These are phyloP conservation scores for Xenops minutus DNA, from an alignment of 2,797 vertebrate genomes.

Conservation along the genomic window DNA sequence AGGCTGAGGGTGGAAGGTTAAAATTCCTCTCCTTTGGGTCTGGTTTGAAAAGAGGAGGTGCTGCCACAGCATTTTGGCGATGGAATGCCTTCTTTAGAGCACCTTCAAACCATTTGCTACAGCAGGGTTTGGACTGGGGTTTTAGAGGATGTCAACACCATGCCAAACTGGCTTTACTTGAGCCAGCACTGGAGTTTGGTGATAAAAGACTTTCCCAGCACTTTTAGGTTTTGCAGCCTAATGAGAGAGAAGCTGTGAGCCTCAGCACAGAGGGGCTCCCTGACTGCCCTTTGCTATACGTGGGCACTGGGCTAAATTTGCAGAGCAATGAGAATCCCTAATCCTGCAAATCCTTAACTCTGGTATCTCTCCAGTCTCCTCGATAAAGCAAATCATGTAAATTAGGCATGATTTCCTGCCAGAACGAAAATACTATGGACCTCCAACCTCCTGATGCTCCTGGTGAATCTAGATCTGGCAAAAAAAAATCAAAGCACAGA, in stretches of 20 bases:
- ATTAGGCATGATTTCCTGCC: background rate
- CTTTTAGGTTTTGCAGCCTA: background rate
- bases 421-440: background rate
- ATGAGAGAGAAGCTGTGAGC: background rate
- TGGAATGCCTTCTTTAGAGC: background rate
- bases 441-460: background rate
- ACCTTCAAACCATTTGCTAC: background rate
- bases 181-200: background rate
- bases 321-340: background rate
- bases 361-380: background rate
- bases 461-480: background rate
- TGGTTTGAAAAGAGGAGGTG: background rate
- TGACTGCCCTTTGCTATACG: background rate
- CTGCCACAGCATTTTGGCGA: background rate
- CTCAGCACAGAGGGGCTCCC: background rate
- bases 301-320: accelerated
- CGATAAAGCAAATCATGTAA: background rate
- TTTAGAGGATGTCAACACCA: accelerated
- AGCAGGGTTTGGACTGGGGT: background rate
- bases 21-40: background rate
- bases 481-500: background rate
- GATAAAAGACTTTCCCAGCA: background rate
- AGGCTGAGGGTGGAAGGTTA: background rate
- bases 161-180: background rate
- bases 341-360: background rate